Percentiles rank a stretch among this genome's conserved stretches.
phyloP scores from a whole-genome alignment of 2,888 invertebrate genomes.

The Eristalinus sepulchralis region DNA sequence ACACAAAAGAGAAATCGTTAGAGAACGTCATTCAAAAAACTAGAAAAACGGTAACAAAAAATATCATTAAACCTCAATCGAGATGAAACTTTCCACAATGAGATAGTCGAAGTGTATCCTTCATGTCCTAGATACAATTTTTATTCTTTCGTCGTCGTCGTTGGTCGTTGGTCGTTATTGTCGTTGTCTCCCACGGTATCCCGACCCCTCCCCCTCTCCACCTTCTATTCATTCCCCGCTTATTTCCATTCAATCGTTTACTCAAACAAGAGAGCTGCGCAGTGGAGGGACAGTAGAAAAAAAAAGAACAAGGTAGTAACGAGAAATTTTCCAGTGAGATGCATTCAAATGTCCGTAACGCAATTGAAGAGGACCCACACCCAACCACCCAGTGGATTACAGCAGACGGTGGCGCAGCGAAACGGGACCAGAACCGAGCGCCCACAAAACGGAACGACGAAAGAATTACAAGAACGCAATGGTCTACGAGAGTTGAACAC shows the following conservation, averaged over 20 bases:
- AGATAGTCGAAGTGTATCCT: neutral
- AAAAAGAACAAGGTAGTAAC: conserved; percentile 7
- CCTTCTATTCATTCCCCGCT: no score
- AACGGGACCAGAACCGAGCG: neutral
- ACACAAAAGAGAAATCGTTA: conserved; percentile 21
- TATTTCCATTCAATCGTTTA: neutral
- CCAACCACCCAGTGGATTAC: neutral
- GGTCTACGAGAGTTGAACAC: neutral
- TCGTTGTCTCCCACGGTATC: neutral
- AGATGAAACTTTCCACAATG: conserved; percentile 48
- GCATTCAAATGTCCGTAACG: conserved; percentile 35
- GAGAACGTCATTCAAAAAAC: neutral
- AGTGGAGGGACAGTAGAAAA: neutral
- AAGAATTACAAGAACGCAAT: conserved; percentile 2
- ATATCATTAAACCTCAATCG: neutral
- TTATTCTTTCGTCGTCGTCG: neutral
- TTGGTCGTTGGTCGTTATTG: neutral
- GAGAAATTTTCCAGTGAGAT: conserved; percentile 45
- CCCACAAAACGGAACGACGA: neutral
- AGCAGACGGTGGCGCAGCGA: neutral
- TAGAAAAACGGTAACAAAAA: neutral
- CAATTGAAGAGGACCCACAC: conserved; percentile 20
- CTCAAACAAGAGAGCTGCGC: neutral
- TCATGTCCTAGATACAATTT: neutral
- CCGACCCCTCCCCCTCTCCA: neutral